These are phyloP conservation scores for Xiphias gladius DNA, from an alignment of 2,113 vertebrate species.

Conservation along the genomic window DNA sequence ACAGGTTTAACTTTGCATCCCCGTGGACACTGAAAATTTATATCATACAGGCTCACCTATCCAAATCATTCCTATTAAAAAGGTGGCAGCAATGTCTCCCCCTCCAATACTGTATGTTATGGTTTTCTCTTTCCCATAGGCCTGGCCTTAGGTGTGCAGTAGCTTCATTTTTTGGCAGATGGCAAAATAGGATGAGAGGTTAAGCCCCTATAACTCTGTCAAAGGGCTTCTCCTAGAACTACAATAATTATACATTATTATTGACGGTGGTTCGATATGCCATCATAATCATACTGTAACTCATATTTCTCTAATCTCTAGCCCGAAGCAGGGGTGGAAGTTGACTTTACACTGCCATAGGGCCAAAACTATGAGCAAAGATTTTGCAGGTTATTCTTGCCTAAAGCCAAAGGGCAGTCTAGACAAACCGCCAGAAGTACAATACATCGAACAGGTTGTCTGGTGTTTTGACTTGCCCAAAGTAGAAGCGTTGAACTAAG, in stretches of 20 bases:
- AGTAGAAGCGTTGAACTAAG: slow-evolving; percentile 40
- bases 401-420: slow-evolving; percentile 67
- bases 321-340: slow-evolving; percentile 46
- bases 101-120: not conserved
- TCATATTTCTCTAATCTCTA: slow-evolving; percentile 18
- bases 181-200: not conserved
- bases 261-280: slow-evolving; percentile 18
- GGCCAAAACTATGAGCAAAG: slow-evolving; percentile 43
- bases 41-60: not conserved
- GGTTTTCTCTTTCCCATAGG: not conserved
- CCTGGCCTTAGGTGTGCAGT: not conserved
- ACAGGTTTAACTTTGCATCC: not conserved
- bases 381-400: slow-evolving; percentile 44
- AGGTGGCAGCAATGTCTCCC: not conserved
- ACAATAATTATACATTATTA: slow-evolving; percentile 8
- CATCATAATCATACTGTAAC: slow-evolving; percentile 26
- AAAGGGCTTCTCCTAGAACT: not conserved
- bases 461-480: slow-evolving; percentile 70
- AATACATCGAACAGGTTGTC: slow-evolving; percentile 62
- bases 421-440: slow-evolving; percentile 68
- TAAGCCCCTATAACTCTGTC: slow-evolving; percentile 5
- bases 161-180: not conserved
- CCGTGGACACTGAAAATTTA: not conserved
- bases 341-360: slow-evolving; percentile 18
- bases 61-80: not conserved